Evolutionary conservation across 2,888 invertebrate species (phyloP), one percentile per base, ranked within the genome.

Genomic region (Cepaea hortensis): DNA sequence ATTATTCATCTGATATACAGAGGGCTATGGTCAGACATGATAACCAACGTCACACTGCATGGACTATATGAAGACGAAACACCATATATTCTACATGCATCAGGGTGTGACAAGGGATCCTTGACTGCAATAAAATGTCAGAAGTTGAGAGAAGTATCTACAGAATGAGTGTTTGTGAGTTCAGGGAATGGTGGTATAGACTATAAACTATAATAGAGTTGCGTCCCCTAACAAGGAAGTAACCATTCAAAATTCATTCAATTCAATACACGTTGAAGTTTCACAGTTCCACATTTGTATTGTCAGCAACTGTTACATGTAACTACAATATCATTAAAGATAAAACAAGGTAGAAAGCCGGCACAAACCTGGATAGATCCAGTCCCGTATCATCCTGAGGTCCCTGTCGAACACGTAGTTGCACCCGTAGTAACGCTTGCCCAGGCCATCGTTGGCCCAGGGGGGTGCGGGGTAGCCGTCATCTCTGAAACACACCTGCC

Each of bases 401-500:
- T 85, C 85, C 46, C 87, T 81, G 50, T 87, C 84, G 83, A 88
- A 82, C 18, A 87, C 81, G 23, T 86, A 87, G 62, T 81, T 86
- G 93, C 99, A 99, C 0, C 97, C 98, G 92, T 98, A 98, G 95
- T 98, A 98, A 94, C 97, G 98, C 85, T 98, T 96, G 91, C 97
- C 96, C 9, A 97, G 96, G 91, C 96, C 96, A 93, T 98, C 97
- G 89, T 96, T 95, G 3, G 97, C 96, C 93, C 98, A 98, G 6
- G 20, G 35, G 1, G 88, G 88, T 9, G 88, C 88, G 23, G 88
- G 82, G 76, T 76, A 86, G 48, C 87, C 87, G 20, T 87, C 85
- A 72, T 97, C 96, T 91, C 96, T 96, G 92, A 99, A 98, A 94
- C 99, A 99, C 5, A 98, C 98, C 94, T 98, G 97, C 99, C 99